Base-by-base conservation (phyloP, 2,888 invertebrate genomes). In the Nezara viridula region DNA sequence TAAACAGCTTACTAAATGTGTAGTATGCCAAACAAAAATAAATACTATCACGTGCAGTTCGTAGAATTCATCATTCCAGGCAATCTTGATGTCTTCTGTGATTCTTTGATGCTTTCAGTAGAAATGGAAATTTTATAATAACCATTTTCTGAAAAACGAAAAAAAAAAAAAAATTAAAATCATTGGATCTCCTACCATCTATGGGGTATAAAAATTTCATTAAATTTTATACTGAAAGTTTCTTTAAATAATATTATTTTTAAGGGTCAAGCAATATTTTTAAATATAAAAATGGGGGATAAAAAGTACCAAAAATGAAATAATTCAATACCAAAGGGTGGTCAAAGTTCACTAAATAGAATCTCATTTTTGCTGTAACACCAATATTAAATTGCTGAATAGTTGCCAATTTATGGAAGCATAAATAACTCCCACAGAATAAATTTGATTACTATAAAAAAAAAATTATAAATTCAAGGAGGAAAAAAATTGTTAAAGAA, bases 31-130 rank as follows among this genome's bases (percentile, higher is more conserved):
- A 50, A 86, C 52, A 52, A 86, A 86, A 86, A 86, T 86, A 86
- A 86, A 86, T 50, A 86, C 86, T 86, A 52, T 86, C 86, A 86
- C 86, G 52, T 52, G 37, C 50, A 86, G 40, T 60, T 86, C 27
- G n/a, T 32, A 86, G 55, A 55, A n/a, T 86, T 86, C 86, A 86
- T 86, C 60, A 55, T 40, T 86, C 86, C 40, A 52, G 21, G 86
- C 19, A 86, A 40, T 52, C 24, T 50, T 40, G 24, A 86, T 37
- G 52, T 40, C 37, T 86, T 50, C 60, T 55, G 40, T 55, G 86
- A 86, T 52, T 86, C 40, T 86, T 86, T 60, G 40, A 27, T 10
- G 52, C 40, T 44, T 60, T 55, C 52, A 86, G 60, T 52, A 73
- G 66, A 73, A 73, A 73, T 37, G 66, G 37, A 21, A 73, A 37